A percentile compares a stretch with the other conserved stretches of the same genome.
phyloP scores from a whole-genome alignment of 2,113 vertebrate genomes.

The Dermatemys mawii region DNA sequence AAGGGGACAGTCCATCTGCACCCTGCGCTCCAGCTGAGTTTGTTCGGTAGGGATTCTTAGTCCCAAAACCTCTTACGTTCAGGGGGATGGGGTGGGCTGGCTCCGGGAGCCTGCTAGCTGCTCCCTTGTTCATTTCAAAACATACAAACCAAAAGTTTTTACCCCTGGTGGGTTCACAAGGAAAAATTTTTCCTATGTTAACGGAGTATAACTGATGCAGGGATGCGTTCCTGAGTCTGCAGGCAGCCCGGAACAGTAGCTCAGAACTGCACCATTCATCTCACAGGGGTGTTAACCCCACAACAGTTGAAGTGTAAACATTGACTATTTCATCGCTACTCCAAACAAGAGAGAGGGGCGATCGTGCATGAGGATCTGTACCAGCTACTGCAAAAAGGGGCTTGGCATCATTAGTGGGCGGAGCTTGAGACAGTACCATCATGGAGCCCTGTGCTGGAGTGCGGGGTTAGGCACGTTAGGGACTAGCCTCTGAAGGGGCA shows the following conservation, averaged over 20 bases:
- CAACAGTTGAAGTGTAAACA: conserved; percentile 21
- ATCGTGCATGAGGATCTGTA: not conserved
- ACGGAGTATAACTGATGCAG: not conserved
- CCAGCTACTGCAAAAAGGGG: not conserved
- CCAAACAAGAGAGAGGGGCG: not conserved
- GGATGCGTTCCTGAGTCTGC: not conserved
- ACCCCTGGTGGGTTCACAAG: not conserved
- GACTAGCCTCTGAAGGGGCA: not conserved
- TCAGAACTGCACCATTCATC: not conserved
- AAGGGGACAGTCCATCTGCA: not conserved
- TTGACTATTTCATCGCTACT: not conserved
- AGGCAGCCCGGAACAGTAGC: not conserved
- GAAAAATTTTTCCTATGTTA: not conserved
- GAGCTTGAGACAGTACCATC: not conserved
- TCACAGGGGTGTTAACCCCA: not conserved
- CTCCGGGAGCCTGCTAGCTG: not conserved
- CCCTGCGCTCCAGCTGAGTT: fast-evolving
- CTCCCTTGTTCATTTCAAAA: not conserved
- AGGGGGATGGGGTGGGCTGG: not conserved
- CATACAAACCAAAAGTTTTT: not conserved
- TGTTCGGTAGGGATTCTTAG: not conserved
- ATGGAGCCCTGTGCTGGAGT: not conserved
- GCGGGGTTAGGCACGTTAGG: not conserved
- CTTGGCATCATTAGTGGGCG: not conserved
- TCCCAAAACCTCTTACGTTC: not conserved